Base-by-base conservation (phyloP, 2,113 vertebrate species). In the Mormyrus iriodes region DNA sequence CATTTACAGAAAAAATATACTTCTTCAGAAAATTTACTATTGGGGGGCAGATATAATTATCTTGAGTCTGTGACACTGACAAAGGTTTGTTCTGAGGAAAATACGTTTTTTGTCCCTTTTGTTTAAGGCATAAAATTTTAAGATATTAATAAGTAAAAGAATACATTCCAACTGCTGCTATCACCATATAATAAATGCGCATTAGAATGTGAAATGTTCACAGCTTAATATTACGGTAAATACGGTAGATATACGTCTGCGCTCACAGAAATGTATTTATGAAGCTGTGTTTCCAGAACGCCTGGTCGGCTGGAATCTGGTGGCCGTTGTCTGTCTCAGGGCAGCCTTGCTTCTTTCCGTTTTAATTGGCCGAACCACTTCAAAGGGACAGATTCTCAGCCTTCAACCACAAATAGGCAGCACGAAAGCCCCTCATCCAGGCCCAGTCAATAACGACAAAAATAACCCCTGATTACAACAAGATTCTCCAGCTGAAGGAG, bases 351-450 rank as follows among this genome's bases (percentile, higher is more conserved):
- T 58, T 61, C 39, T 87, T n/a, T 87, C 35, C 35, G n/a, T 87
- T 65, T 87, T 65, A 87, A 87, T 87, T 55, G 39, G 55, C 42
- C n/a, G 42, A 65, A 87, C 52, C 86, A 87, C 86, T 87, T 87
- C 86, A 87, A 61, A 87, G 86, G 42, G 55, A 44, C 55, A 44
- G 53, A 87, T 44, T 87, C 27, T 87, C 86, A n/a, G 86, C 55
- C 86, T 42, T 61, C 58, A n/a, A 46, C 86, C 55, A 13, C 86
- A 61, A 58, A 87, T 87, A 65, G 65, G 86, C 53, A 65, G 39
- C 42, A 61, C 52, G 21, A 65, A 65, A 53, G 35, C 55, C 55
- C 39, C 19, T 17, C 35, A 52, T 35, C 31, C 27, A 55, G 51
- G 27, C 86, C 58, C 52, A 87, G 86, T 87, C 86, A 87, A 87